Evolutionary conservation across 2,888 invertebrate genomes (phyloP).

Genomic region (Aporophyla lueneburgensis): DNA sequence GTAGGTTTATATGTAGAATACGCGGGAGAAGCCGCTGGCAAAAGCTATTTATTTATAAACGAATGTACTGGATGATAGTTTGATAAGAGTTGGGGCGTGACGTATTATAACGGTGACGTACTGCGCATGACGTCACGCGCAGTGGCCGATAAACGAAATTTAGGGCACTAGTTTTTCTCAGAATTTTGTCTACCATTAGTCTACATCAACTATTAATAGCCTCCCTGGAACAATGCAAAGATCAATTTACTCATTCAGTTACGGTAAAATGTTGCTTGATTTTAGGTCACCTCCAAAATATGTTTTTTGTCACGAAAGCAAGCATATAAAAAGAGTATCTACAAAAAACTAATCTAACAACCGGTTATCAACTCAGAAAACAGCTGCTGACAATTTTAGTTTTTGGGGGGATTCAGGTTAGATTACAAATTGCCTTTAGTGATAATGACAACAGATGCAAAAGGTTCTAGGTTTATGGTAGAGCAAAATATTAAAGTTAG

Average conservation of each 20-base stretch:
- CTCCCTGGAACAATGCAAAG: constrained; percentile 6
- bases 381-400: constrained; percentile 10
- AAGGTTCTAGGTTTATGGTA: not conserved
- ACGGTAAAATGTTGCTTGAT: constrained; percentile 29
- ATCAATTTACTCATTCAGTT: constrained; percentile 13
- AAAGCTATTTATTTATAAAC: too few species aligned
- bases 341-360: constrained; percentile 40
- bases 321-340: constrained; percentile 12
- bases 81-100: constrained; percentile 59
- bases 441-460: not conserved
- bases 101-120: constrained; percentile 76
- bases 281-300: constrained; percentile 44
- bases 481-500: not conserved
- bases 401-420: not conserved
- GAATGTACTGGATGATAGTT: constrained; percentile 37
- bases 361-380: constrained; percentile 25
- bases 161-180: constrained; percentile 44
- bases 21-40: too few species aligned
- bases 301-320: constrained; percentile 28
- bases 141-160: constrained; percentile 50
- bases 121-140: constrained; percentile 80
- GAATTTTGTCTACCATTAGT: constrained; percentile 20
- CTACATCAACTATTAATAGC: constrained; percentile 9
- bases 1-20: too few species aligned
- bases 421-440: constrained; percentile 17